Evolutionary conservation across 2,888 invertebrate genomes (phyloP), one percentile per base, ranked within the genome.

Genomic region (Drosophila rellima): DNA sequence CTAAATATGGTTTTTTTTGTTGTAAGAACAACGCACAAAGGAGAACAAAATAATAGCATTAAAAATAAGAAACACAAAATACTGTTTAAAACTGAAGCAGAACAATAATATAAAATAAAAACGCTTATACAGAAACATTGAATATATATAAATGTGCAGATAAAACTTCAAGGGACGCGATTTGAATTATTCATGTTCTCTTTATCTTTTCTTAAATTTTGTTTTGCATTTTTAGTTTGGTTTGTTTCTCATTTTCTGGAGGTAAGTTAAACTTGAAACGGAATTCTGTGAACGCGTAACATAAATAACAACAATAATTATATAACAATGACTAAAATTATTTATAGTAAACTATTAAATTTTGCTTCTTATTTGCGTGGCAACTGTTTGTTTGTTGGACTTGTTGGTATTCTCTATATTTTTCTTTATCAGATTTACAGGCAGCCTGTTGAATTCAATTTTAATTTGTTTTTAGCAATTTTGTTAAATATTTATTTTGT

Each of bases 291-390:
- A 88, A 82, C 82, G 86, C 80, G 83, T 74, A 83, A 83, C 83
- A 88, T 85, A 83, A 83, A 83, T 83, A 83, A 83, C 83, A 83
- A 83, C 88, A 82, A 83, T 88, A 88, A 88, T 80, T 86, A 88
- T 80, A 83, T 84, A 88, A 88, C 89, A 88, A 88, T 88, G 88
- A 88, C 83, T 88, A 88, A 84, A 83, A 83, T 88, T 86, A 84
- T 86, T 74, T 80, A 75, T 70, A 75, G 78, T 78, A 69, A 71
- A 78, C 74, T 82, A 82, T 83, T 72, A 69, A 68, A 70, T 62
- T 62, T 66, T 72, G 60, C 60, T 55, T 77, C 60, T 57, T 65
- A 52, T 57, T 64, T 59, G 64, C 55, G 64, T 64, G 63, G 68
- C 74, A 72, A 72, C 73, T 69, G 57, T 60, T 81, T 52, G 42